These are phyloP conservation scores for Melipona quadrifasciata DNA, from an alignment of 1,140 invertebrate species.

Conservation along the genomic window DNA sequence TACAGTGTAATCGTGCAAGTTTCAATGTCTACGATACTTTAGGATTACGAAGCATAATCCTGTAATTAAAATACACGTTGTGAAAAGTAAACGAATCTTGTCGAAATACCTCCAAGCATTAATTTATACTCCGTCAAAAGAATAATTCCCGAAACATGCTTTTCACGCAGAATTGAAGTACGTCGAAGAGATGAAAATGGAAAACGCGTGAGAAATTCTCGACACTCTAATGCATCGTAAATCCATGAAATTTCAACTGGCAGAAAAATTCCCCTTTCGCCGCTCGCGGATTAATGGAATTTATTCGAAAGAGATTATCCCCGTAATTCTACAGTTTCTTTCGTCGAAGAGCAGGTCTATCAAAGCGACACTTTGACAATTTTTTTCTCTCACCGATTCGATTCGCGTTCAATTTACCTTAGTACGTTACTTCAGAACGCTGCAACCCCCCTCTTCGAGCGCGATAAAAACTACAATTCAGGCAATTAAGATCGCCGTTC, in stretches of 20 bases:
- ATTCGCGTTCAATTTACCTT: neutral
- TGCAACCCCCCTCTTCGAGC: too few species aligned
- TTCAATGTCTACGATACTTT: too few species aligned
- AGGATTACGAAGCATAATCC: too few species aligned
- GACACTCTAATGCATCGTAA: neutral
- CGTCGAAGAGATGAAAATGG: too few species aligned
- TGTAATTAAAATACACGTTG: too few species aligned
- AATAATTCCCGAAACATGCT: too few species aligned
- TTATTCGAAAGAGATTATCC: neutral
- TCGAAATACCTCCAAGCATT: too few species aligned
- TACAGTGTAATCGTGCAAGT: too few species aligned
- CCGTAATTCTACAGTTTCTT: neutral
- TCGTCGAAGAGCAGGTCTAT: neutral
- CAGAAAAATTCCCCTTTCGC: too few species aligned
- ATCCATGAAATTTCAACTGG: neutral
- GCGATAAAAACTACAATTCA: constrained; percentile 15
- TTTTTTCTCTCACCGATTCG: neutral
- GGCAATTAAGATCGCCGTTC: constrained; percentile 25
- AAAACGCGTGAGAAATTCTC: neutral
- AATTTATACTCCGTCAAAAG: too few species aligned
- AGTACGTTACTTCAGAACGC: neutral
- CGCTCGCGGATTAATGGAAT: neutral
- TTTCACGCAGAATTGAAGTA: too few species aligned
- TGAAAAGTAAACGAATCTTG: too few species aligned
- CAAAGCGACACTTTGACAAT: neutral